These are phyloP conservation scores for Furcula furcula DNA, from an alignment of 2,888 invertebrate species.

Conservation along the genomic window DNA sequence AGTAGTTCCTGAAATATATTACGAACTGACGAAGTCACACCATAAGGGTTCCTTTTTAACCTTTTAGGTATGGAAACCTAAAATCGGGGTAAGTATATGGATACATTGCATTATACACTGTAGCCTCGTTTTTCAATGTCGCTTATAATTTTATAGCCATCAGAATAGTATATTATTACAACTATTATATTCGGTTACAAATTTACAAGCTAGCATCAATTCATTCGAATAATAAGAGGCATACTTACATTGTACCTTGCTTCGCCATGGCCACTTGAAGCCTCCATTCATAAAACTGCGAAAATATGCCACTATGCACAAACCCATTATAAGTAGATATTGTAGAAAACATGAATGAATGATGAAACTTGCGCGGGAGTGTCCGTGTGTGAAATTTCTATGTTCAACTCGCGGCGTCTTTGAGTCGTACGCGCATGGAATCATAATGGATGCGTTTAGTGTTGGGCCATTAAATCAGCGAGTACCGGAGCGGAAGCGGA, in stretches of 20 bases:
- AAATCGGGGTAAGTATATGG: too few species aligned
- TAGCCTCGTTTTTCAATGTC: too few species aligned
- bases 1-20: too few species aligned
- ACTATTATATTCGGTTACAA: too few species aligned
- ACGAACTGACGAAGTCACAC: too few species aligned
- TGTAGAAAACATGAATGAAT: constrained; percentile 23
- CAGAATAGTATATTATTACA: too few species aligned
- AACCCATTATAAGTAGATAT: too few species aligned
- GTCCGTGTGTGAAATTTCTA: constrained; percentile 51
- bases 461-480: constrained; percentile 29
- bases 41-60: too few species aligned
- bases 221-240: constrained; percentile 16
- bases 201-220: neutral
- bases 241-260: constrained; percentile 11
- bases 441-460: constrained; percentile 18
- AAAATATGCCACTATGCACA: constrained; percentile 3
- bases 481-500: too few species aligned
- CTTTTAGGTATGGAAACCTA: too few species aligned
- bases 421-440: constrained; percentile 42
- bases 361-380: constrained; percentile 30
- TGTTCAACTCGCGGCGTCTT: constrained; percentile 68
- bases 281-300: constrained; percentile 15
- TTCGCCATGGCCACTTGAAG: constrained; percentile 18
- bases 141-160: too few species aligned
- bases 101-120: too few species aligned